Conservation (phyloP, 30 jellyfish, hydroid and myxozoan genomes). For the Hydractinia echinata region DNA sequence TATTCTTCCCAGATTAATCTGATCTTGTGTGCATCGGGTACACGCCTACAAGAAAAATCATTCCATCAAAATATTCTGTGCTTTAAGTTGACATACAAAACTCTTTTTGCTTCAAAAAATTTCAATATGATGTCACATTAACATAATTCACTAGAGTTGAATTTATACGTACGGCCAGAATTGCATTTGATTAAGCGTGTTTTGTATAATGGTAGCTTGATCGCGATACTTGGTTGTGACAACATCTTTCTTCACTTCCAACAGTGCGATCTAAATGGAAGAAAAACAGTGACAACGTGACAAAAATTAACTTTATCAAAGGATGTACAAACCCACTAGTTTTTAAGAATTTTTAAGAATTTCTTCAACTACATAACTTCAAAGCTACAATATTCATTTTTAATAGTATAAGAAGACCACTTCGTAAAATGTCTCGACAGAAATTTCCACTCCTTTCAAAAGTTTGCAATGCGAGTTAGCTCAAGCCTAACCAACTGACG, state of each 20-base stretch:
- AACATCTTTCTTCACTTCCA: slow-evolving; percentile 23
- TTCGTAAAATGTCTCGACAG: no score
- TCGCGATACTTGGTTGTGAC: slow-evolving; percentile 17
- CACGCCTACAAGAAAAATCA: neutral
- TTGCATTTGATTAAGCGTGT: slow-evolving; percentile 1
- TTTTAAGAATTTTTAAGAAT: no score
- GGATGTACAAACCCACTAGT: no score
- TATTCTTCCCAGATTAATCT: slow-evolving; percentile 19
- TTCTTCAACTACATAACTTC: no score
- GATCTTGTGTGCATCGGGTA: slow-evolving; percentile 5
- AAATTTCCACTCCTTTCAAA: no score
- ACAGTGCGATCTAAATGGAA: slow-evolving; percentile 15
- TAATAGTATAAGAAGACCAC: no score
- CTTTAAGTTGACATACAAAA: no score
- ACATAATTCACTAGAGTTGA: neutral
- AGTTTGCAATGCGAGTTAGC: no score
- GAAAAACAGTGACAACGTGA: neutral
- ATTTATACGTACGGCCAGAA: slow-evolving; percentile 21
- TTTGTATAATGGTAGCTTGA: slow-evolving; percentile 21
- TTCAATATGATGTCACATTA: neutral
- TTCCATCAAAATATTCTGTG: neutral
- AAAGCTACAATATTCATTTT: no score
- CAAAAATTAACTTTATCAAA: neutral
- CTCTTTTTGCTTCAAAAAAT: neutral
- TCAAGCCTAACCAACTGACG: no score